Base-by-base conservation (phyloP, 1,140 invertebrate species). In the Calosoma granatense region DNA sequence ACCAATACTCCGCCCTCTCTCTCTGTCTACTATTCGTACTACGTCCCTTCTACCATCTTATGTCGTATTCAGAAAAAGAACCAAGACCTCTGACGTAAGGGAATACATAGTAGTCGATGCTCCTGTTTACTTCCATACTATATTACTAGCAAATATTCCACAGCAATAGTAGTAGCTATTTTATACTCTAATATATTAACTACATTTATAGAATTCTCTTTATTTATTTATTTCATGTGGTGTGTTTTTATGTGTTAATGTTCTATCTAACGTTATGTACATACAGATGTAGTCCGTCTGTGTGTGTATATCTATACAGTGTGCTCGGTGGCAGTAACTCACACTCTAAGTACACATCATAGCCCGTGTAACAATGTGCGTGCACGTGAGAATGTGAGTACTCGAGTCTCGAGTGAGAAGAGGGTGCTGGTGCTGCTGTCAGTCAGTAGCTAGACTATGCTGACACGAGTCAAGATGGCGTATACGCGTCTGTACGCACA, bases 391-490 rank as follows among this genome's bases (percentile, higher is more conserved):
- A 36, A 36, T 36, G 26, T 36, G 26, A 36, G n/a, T 36, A 36
- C 26, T n/a, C n/a, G 6, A 9, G n/a, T n/a, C 26, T n/a, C 26
- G 6, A 36, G 26, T 36, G 26, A 6, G 26, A 36, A 36, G 26
- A 36, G 26, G 26, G 26, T 36, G 26, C 26, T 36, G 6, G 26
- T n/a, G n/a, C n/a, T 36, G 26, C 26, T 36, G 26, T 9, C 26
- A 9, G 26, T 36, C 26, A 36, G 6, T 36, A 36, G 26, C 26
- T 36, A 9, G 26, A 36, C 26, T 36, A 36, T n/a, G 26, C 26
- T 36, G 26, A 36, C 26, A 36, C 41, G 15, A 47, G 6, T 47
- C 41, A 47, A 47, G 41, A 47, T 47, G 41, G 41, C 41, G 41
- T 47, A 17, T 17, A 17, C 17, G 17, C 41, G 3, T 12, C 41